phyloP scores from a whole-genome alignment of 2,797 vertebrate species.

The Petrocephalus schoutedeni region DNA sequence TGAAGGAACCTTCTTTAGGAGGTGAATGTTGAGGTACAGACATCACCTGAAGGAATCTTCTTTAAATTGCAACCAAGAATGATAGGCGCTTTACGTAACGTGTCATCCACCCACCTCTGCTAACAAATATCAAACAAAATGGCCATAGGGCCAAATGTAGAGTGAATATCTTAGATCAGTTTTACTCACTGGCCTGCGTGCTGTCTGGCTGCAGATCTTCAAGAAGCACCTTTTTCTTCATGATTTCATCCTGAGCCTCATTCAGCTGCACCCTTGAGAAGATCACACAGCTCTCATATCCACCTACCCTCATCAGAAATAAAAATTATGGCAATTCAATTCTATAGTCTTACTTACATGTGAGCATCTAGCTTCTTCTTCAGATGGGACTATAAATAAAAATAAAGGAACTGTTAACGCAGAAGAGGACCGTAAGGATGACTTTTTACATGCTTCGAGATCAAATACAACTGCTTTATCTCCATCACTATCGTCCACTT shows the following conservation, averaged over 20 bases:
- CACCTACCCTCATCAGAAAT: background rate
- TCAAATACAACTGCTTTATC: background rate
- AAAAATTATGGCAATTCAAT: background rate
- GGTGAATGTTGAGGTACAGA: background rate
- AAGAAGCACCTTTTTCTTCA: conserved; percentile 93
- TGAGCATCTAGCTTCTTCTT: conserved; percentile 90
- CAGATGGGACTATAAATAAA: conserved; percentile 77
- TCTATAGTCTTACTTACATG: conserved; percentile 77
- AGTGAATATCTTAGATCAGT: background rate
- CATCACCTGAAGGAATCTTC: background rate
- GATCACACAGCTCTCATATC: background rate
- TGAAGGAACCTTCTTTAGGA: background rate
- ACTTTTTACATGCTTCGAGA: background rate
- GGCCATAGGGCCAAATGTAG: background rate
- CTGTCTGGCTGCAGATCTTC: conserved; percentile 89
- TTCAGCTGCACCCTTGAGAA: conserved; percentile 82
- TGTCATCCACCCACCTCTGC: too few species aligned
- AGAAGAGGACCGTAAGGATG: background rate
- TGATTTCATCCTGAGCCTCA: conserved; percentile 89
- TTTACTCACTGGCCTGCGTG: conserved; percentile 73
- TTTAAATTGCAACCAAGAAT: background rate
- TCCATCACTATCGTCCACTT: background rate
- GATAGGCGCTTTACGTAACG: background rate
- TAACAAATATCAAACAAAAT: background rate
- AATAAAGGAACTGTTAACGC: conserved; percentile 11